phyloP scores from a whole-genome alignment of 2,888 invertebrate genomes.

The Volucella zonaria region DNA sequence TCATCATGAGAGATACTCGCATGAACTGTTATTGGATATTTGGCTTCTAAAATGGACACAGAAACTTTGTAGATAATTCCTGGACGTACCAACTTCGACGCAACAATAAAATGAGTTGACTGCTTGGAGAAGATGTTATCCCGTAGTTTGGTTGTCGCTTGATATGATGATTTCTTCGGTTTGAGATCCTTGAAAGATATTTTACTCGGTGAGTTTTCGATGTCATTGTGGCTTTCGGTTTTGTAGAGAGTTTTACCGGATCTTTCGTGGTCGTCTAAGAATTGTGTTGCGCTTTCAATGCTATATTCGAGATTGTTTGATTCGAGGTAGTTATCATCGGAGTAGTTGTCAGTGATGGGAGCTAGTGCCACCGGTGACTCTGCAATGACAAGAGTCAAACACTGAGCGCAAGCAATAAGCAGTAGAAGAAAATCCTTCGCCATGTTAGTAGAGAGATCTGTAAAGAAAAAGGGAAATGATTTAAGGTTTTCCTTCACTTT shows the following conservation, averaged over 20 bases:
- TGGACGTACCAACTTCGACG: constrained; percentile 93
- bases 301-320: constrained; percentile 58
- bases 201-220: constrained; percentile 44
- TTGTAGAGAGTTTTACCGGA: constrained; percentile 57
- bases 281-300: constrained; percentile 51
- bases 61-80: constrained; percentile 93
- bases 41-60: constrained; percentile 90
- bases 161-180: constrained; percentile 37
- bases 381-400: not conserved
- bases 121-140: constrained; percentile 69
- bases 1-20: constrained; percentile 93
- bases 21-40: constrained; percentile 89
- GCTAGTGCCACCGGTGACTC: constrained; percentile 15
- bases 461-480: constrained; percentile 11
- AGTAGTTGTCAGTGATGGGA: constrained; percentile 48
- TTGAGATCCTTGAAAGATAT: constrained; percentile 18
- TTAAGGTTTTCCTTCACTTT: not conserved
- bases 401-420: constrained; percentile 24
- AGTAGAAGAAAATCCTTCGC: not conserved
- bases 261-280: constrained; percentile 33
- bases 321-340: constrained; percentile 45
- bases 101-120: constrained; percentile 92
- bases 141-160: constrained; percentile 43
- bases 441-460: constrained; percentile 41
- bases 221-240: constrained; percentile 61